Base-by-base conservation (phyloP, 2,113 vertebrate genomes). In the Eurypyga helias region DNA sequence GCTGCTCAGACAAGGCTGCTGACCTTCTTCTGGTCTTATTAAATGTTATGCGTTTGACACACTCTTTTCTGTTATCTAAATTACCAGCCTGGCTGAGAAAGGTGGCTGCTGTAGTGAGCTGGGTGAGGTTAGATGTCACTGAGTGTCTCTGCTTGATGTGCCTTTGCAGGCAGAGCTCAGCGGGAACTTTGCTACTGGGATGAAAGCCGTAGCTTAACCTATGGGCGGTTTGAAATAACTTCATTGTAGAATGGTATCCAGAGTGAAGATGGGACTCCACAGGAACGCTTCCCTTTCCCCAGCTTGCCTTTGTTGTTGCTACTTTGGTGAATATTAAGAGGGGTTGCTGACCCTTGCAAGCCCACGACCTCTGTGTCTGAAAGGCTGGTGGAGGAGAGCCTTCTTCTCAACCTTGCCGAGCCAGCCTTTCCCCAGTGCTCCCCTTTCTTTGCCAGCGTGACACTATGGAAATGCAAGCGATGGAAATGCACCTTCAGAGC, bases 211-310 rank as follows among this genome's bases (percentile, higher is more conserved):
- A 61, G 96, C 94, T 95, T 97, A 97, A 97, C 94, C 96, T 89
- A 91, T 57, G 89, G 94, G 92, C 36, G 10, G 89, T 95, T 91
- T 89, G 96, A 97, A 97, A 93, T 84, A 79, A 91, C 86, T 89
- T 81, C 96, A 97, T 97, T 97, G 95, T 95, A 38, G 97, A 91
- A 55, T 12, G 94, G 96, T 96, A 95, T 95, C 95, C 94, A 82
- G 94, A 96, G 97, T 93, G 92, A 96, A 96, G 96, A 95, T 96
- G 96, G 96, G 95, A 54, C 95, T 96, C 96, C 52, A 19, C 96
- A 90, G 96, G 96, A 97, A 96, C 93, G 96, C 93, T 97, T 97
- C 96, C 96, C 94, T 93, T 97, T 96, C 83, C 94, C 86, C 94
- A 93, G 95, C 96, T 94, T 87, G 92, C 92, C 86, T 97, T 97